These are phyloP conservation scores for Otolemur garnettii DNA, from an alignment of 2,113 vertebrate species.

Conservation along the genomic window DNA sequence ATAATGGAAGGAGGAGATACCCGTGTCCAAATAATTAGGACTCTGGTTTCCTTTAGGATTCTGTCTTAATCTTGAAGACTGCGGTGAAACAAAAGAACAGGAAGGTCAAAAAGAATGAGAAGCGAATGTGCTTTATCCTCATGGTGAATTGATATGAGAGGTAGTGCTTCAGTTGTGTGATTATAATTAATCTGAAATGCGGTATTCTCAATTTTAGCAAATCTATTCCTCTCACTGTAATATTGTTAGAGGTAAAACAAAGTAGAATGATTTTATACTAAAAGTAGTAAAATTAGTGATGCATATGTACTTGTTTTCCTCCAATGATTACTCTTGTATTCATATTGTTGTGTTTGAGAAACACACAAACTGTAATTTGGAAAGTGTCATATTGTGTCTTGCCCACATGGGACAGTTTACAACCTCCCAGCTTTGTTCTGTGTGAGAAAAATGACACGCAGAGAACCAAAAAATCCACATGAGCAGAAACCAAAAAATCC, in stretches of 20 bases:
- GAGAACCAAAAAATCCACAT: neutral
- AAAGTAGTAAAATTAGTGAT: slow-evolving; percentile 18
- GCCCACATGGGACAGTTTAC: slow-evolving; percentile 59
- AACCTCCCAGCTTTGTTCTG: neutral
- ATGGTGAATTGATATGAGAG: neutral
- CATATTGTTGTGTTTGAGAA: slow-evolving; percentile 76
- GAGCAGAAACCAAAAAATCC: neutral
- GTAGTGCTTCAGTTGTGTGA: neutral
- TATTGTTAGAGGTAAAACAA: neutral
- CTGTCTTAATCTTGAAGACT: neutral
- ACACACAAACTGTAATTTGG: slow-evolving; percentile 55
- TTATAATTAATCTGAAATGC: slow-evolving; percentile 6
- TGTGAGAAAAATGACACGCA: neutral
- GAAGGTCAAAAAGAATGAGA: neutral
- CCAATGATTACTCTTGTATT: neutral
- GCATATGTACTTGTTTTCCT: slow-evolving; percentile 22
- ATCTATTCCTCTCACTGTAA: neutral
- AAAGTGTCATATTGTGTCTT: slow-evolving; percentile 60
- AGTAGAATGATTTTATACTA: slow-evolving; percentile 23
- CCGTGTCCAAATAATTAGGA: neutral
- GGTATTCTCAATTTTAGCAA: slow-evolving; percentile 27
- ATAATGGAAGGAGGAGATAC: neutral
- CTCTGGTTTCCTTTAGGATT: neutral
- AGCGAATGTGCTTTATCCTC: slow-evolving; percentile 38
- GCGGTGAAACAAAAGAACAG: neutral